Evolutionary conservation across 2,113 vertebrate genomes (phyloP).

Genomic region (Kryptolebias marmoratus): DNA sequence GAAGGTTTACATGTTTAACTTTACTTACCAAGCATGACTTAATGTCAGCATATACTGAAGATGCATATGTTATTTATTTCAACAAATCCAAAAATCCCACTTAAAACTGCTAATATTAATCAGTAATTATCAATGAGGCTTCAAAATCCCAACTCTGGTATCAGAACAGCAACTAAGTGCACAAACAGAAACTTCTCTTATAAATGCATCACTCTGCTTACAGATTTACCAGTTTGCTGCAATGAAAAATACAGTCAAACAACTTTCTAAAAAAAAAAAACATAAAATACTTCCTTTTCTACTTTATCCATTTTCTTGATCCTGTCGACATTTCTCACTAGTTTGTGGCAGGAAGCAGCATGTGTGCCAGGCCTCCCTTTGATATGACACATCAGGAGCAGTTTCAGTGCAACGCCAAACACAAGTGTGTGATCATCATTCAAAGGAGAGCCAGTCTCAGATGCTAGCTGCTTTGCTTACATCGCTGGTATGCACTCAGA

Average conservation of each 20-base stretch:
- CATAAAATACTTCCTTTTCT: not conserved
- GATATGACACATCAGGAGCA: conserved; percentile 65
- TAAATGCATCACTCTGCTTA: not conserved
- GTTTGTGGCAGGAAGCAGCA: conserved; percentile 60
- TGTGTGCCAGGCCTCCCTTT: conserved; percentile 60
- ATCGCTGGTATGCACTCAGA: conserved; percentile 22
- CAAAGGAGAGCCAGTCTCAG: conserved; percentile 53
- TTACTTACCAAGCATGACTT: not conserved
- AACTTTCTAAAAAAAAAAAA: conserved; percentile 22
- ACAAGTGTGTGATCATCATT: conserved; percentile 41
- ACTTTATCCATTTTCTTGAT: conserved; percentile 4
- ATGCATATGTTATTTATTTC: not conserved
- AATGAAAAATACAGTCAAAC: not conserved
- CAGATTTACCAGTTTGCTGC: not conserved
- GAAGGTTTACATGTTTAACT: not conserved
- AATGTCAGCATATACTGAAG: no score
- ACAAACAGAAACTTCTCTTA: conserved; percentile 1
- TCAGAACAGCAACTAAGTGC: not conserved
- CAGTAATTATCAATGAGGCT: not conserved
- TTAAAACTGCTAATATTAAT: not conserved
- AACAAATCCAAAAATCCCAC: not conserved
- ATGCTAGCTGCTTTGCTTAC: conserved; percentile 33
- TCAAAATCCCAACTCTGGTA: not conserved
- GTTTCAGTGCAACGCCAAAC: conserved; percentile 48
- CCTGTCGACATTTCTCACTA: conserved; percentile 40